Percentiles rank a stretch among this genome's conserved stretches.
Conservation (phyloP, 2,113 vertebrate genomes). For the Phylloscopus trochiloides region DNA sequence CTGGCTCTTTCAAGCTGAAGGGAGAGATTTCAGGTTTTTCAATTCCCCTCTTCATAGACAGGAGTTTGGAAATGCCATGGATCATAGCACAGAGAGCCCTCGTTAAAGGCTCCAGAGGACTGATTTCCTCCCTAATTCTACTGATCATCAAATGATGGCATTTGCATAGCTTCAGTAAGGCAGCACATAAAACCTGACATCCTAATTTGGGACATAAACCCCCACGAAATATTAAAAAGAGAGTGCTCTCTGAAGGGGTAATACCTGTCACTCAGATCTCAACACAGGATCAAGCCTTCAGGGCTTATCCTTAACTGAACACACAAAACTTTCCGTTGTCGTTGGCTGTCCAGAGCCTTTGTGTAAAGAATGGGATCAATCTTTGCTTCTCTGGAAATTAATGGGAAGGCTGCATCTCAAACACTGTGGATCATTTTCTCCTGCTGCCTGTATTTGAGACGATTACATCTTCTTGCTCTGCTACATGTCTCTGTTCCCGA, state of each 20-base stretch:
- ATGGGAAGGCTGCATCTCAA: not conserved
- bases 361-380: not conserved
- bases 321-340: not conserved
- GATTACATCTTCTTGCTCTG: not conserved
- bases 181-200: not conserved
- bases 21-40: not conserved
- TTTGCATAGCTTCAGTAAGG: not conserved
- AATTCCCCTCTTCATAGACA: not conserved
- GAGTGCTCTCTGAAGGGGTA: fast-evolving
- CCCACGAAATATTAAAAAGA: not conserved
- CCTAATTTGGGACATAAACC: not conserved
- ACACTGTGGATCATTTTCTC: fast-evolving
- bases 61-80: not conserved
- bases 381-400: not conserved
- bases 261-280: not conserved
- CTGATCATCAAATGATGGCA: not conserved
- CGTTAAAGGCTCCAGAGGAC: not conserved
- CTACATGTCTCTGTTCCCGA: slow-evolving; percentile 37
- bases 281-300: not conserved
- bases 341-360: not conserved
- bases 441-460: not conserved
- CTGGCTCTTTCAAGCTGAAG: not conserved
- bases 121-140: not conserved
- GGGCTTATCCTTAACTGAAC: not conserved
- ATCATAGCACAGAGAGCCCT: not conserved